Evolutionary conservation across 2,888 invertebrate species (phyloP).

Genomic region (Machimus rusticus): DNA sequence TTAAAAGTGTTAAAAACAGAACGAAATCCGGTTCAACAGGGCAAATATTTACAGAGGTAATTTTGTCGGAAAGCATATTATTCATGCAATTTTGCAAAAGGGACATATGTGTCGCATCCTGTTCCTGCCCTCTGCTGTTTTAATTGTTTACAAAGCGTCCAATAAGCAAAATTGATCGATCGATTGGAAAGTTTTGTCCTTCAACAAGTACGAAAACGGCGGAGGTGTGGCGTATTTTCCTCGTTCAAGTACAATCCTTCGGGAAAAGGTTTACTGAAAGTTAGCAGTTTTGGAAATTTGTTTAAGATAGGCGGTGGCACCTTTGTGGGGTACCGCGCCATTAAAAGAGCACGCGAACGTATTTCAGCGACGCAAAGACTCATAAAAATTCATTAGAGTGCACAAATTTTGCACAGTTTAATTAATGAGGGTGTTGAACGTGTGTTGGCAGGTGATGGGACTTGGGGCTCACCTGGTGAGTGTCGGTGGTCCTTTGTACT

Average conservation of each 20-base stretch:
- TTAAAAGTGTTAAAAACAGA: neutral
- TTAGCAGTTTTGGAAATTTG: neutral
- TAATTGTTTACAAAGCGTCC: neutral
- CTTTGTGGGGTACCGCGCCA: neutral
- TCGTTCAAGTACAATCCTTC: neutral
- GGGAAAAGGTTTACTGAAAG: neutral
- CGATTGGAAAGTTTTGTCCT: neutral
- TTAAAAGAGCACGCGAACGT: neutral
- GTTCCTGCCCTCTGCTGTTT: neutral
- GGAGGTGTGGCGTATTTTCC: neutral
- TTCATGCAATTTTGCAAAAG: neutral
- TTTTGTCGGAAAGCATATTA: neutral
- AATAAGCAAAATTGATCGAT: neutral
- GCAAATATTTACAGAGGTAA: neutral
- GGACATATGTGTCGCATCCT: neutral
- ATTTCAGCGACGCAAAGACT: conserved; percentile 2
- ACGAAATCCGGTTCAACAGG: neutral
- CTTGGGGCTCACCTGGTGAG: neutral
- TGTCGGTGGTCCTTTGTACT: neutral
- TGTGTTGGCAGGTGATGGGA: neutral
- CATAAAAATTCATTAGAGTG: conserved; percentile 29
- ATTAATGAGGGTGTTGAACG: conserved; percentile 9
- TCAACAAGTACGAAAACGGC: neutral
- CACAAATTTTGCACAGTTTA: conserved; percentile 27
- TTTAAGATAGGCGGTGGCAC: neutral